Conservation (phyloP, 2,113 vertebrate genomes). For the Sisor rabdophorus region DNA sequence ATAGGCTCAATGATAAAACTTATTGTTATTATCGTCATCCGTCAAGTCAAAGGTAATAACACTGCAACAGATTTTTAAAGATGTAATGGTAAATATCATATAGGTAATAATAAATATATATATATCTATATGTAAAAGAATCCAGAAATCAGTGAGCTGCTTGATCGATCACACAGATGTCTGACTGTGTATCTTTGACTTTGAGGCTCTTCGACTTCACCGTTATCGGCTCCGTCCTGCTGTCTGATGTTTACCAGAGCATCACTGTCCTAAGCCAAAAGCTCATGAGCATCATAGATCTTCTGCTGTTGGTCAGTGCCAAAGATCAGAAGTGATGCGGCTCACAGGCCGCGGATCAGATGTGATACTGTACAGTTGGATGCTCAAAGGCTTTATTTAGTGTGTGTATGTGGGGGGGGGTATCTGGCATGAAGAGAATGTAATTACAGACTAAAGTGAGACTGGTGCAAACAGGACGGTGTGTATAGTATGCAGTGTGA, state of each 20-base stretch:
- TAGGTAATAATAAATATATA: too few relatives aligned
- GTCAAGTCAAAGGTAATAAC: too few relatives aligned
- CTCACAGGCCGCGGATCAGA: background rate
- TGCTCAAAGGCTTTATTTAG: background rate
- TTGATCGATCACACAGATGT: background rate
- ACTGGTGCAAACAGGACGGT: conserved; percentile 10
- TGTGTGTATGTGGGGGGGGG: background rate
- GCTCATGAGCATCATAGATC: conserved; percentile 15
- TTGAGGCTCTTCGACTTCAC: background rate
- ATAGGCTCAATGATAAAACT: too few relatives aligned
- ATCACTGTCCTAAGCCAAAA: background rate
- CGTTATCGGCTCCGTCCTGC: background rate
- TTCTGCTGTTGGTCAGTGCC: conserved; percentile 8
- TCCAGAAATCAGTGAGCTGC: too few relatives aligned
- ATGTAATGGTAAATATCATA: too few relatives aligned
- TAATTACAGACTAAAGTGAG: conserved; percentile 18
- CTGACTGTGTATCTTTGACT: background rate
- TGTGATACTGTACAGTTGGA: background rate
- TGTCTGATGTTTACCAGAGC: conserved; percentile 30
- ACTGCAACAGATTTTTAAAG: too few relatives aligned
- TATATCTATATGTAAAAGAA: too few relatives aligned
- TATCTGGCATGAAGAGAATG: conserved; percentile 6
- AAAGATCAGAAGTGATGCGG: background rate
- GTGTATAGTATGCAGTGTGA: too few relatives aligned
- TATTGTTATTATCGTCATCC: too few relatives aligned